phyloP scores from a whole-genome alignment of 2,797 vertebrate species.

The Gymnopithys bicolor region DNA sequence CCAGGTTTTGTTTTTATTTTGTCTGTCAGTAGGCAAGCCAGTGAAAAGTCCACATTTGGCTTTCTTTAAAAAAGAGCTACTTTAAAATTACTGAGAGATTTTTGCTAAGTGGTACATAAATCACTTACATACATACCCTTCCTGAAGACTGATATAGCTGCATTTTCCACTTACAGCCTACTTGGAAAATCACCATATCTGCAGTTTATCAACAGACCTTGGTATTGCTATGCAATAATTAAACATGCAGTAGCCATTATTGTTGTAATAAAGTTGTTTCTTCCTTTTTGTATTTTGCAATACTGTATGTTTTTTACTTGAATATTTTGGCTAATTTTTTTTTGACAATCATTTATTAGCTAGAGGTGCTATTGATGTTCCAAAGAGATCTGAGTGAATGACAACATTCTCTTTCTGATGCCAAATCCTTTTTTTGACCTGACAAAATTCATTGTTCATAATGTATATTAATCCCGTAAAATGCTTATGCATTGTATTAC shows the following conservation, averaged over 20 bases:
- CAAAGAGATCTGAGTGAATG: conserved; percentile 61
- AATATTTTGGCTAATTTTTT: conserved; percentile 45
- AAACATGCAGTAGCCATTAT: conserved; percentile 44
- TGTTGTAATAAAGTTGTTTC: conserved; percentile 40
- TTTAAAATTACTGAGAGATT: not conserved
- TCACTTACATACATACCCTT: not conserved
- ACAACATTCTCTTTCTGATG: conserved; percentile 39
- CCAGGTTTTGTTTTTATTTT: not conserved
- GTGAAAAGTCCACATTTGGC: not conserved
- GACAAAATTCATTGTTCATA: conserved; percentile 43
- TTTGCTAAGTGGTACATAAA: conserved; percentile 7
- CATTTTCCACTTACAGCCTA: not conserved
- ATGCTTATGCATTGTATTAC: conserved; percentile 45
- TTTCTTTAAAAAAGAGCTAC: not conserved
- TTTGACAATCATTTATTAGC: conserved; percentile 70
- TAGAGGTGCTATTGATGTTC: conserved; percentile 77
- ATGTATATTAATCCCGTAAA: conserved; percentile 58
- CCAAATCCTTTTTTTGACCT: conserved; percentile 50
- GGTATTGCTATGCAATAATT: conserved; percentile 76
- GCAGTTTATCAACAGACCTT: conserved; percentile 27
- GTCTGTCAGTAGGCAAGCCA: not conserved
- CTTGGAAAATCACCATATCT: conserved; percentile 4
- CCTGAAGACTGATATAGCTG: not conserved
- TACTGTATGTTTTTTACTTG: conserved; percentile 59
- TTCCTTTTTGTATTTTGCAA: conserved; percentile 65